Evolutionary conservation across 2,888 invertebrate genomes (phyloP), one percentile per base, ranked within the genome.

Genomic region (Hemithea aestivaria): DNA sequence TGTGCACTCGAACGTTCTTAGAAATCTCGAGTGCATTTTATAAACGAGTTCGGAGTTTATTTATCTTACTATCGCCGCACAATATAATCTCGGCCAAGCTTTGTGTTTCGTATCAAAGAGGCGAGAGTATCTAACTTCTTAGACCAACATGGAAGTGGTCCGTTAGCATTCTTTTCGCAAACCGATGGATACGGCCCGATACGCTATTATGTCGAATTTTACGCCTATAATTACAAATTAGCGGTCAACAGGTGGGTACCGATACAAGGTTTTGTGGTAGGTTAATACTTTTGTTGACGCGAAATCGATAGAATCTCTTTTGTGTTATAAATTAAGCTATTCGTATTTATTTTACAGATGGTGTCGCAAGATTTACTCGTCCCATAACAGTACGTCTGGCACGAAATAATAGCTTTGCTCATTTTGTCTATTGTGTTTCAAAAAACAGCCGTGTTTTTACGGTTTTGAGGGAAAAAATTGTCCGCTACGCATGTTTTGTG

Each of bases 101-200:
- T 58, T 57, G 50, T 51, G 52, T 56, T 52, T 45, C 41, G 40
- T 44, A 53, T 62, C 61, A 54, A 23, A 7, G 27, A 31, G 32
- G 21, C 24, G 32, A 40, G 28, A 45, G 35, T 38, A 46, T 52
- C 56, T 58, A 55, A 60, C 53, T 55, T 52, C 56, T 51, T 40
- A 52, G 56, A 57, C 67, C 55, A 64, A 71, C 66, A 70, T 73
- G 63, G 73, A 62, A 66, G 47, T 48, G 50, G 62, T 51, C 82
- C 80, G 81, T 83, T 82, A 80, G 64, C 62, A 70, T 74, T 76
- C 66, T 75, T 77, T 78, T 80, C 57, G 76, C 75, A 60, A 77
- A 68, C 59, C 46, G 57, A 53, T 60, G 55, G 64, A 54, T 57
- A 60, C 64, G 62, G 51, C 47, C 53, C 62, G 71, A 66, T 62